These are phyloP conservation scores for Hypsopygia costalis DNA, from an alignment of 2,888 invertebrate genomes.

Conservation along the genomic window DNA sequence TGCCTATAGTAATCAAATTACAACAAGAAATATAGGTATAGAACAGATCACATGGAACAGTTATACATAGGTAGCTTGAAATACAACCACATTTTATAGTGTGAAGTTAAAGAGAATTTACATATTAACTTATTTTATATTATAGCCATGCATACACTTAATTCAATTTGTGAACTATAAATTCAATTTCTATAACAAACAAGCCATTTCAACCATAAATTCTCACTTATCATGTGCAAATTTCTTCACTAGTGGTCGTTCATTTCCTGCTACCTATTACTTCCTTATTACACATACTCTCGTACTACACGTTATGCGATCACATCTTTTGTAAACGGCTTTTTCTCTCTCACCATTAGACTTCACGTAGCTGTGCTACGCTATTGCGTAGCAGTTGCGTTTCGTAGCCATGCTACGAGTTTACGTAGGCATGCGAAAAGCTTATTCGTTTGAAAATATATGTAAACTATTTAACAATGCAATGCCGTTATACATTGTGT, in stretches of 20 bases:
- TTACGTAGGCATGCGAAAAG: too few species aligned
- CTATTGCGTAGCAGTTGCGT: not conserved
- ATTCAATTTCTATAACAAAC: not conserved
- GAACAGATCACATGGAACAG: constrained; percentile 6
- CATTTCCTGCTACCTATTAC: constrained; percentile 7
- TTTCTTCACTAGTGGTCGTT: constrained; percentile 1
- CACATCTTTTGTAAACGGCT: not conserved
- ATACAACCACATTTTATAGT: constrained; percentile 4
- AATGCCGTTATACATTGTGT: too few species aligned
- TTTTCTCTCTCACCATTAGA: not conserved
- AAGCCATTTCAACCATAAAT: not conserved
- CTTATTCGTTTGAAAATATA: too few species aligned
- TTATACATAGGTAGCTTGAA: constrained; percentile 7
- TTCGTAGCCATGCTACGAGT: not conserved
- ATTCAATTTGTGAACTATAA: not conserved
- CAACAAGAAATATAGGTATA: constrained; percentile 3
- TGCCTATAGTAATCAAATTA: constrained; percentile 3
- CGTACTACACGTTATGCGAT: not conserved
- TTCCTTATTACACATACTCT: constrained; percentile 1
- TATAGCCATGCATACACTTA: not conserved
- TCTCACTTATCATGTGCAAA: not conserved
- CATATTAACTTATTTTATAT: not conserved
- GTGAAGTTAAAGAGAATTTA: not conserved
- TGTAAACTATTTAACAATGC: too few species aligned
- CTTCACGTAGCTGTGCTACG: not conserved